These are phyloP conservation scores for Onchidella celtica DNA, from an alignment of 2,888 invertebrate genomes.

Conservation along the genomic window DNA sequence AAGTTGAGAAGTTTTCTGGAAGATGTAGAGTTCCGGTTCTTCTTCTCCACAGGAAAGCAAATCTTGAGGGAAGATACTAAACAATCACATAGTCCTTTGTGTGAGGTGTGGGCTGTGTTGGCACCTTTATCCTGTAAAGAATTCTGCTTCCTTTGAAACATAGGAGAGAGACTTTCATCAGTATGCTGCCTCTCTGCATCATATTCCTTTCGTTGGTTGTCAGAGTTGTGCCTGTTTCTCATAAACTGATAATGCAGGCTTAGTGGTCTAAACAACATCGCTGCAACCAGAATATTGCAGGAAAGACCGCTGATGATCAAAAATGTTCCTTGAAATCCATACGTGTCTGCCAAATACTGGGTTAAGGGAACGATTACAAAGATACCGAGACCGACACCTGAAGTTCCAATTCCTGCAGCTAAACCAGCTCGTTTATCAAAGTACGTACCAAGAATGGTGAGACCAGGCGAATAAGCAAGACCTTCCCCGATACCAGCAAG, in stretches of 20 bases:
- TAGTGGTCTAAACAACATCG: slow-evolving; percentile 64
- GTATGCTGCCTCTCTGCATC: neutral
- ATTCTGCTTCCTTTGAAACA: too few relatives aligned
- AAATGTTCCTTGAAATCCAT: slow-evolving; percentile 65
- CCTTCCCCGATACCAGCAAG: slow-evolving; percentile 65
- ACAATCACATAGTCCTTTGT: too few relatives aligned
- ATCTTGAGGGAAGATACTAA: slow-evolving; percentile 19
- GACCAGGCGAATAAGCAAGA: slow-evolving; percentile 62
- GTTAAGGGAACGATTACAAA: slow-evolving; percentile 64
- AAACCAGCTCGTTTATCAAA: slow-evolving; percentile 67
- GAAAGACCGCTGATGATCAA: slow-evolving; percentile 61
- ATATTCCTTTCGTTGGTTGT: neutral
- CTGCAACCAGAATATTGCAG: slow-evolving; percentile 62
- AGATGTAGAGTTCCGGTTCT: slow-evolving; percentile 8
- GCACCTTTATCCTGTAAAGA: too few relatives aligned
- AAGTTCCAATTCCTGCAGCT: slow-evolving; percentile 64
- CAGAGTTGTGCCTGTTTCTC: neutral
- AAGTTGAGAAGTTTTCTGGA: slow-evolving; percentile 51
- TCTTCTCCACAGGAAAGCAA: slow-evolving; percentile 46
- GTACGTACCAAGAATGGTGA: slow-evolving; percentile 65
- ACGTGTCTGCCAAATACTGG: slow-evolving; percentile 60
- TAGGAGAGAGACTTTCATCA: neutral
- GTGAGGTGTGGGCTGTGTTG: neutral
- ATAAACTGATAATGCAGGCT: slow-evolving; percentile 50
- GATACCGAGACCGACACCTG: slow-evolving; percentile 69